Evolutionary conservation across 2,888 invertebrate genomes (phyloP), one percentile per base, ranked within the genome.

Genomic region (Drosophila subquinaria): DNA sequence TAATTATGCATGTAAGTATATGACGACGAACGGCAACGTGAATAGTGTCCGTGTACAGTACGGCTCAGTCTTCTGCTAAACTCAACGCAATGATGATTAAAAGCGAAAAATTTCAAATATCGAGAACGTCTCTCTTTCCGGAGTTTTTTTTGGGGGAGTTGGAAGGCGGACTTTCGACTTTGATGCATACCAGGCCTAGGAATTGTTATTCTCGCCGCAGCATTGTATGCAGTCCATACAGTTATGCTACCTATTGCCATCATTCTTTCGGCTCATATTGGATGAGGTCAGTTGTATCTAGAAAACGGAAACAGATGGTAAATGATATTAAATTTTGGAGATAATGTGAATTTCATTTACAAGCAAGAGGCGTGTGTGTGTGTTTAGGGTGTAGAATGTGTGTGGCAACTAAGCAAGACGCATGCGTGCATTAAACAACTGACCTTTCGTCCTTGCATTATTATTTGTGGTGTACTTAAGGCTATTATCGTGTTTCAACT

Each of bases 191-290:
- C 8, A 45, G 57, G 35, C 73, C 84, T 91, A 93, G 81, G 92
- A 86, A 85, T 93, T 93, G 79, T 94, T 94, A 85, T 93, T 94
- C 79, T 94, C 94, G 88, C 94, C 94, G 91, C 95, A 95, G 93
- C 95, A 95, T 90, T 95, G 95, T 84, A 95, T 95, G 93, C 95
- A 95, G 92, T 95, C 95, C 92, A 95, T 95, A 92, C 95, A 95
- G 92, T 95, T 94, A 90, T 95, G 95, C 95, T 95, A 95, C 95
- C 95, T 95, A 61, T 87, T 92, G 80, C 93, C 94, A 70, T 94
- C 94, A 75, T 79, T 91, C 78, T 92, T 93, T 64, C 90, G 88
- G 84, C 84, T 91, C 82, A 91, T 90, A 87, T 92, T 91, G 82
- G 91, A 90, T 81, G 92, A 91, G 76, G 92, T 92, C 80, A 93